Evolutionary conservation across 2,797 vertebrate species (phyloP).

Genomic region (Margarornis squamiger): DNA sequence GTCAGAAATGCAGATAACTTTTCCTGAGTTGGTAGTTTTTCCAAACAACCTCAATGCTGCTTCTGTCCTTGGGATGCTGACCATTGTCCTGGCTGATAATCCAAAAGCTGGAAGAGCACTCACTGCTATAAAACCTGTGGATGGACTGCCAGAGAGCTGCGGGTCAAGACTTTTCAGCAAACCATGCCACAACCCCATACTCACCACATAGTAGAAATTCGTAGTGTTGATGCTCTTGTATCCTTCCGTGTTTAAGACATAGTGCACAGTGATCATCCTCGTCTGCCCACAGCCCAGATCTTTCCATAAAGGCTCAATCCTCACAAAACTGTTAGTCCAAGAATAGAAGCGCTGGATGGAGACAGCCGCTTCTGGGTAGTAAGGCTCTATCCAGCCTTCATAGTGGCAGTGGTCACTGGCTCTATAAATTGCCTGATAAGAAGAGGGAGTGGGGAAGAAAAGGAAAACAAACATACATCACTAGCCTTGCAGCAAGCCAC

Average conservation of each 20-base stretch:
- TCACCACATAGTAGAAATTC: constrained; percentile 83
- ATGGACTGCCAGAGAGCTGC: neutral
- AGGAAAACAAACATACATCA: neutral
- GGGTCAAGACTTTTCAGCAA: neutral
- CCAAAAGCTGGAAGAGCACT: neutral
- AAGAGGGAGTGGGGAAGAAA: neutral
- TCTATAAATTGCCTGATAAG: constrained; percentile 50
- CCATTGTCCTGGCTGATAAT: neutral
- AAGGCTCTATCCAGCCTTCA: constrained; percentile 63
- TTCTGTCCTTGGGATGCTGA: neutral
- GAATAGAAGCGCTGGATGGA: constrained; percentile 78
- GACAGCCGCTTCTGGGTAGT: constrained; percentile 40
- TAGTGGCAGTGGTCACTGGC: constrained; percentile 31
- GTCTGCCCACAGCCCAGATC: constrained; percentile 74
- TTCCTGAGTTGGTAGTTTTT: neutral
- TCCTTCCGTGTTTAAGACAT: constrained; percentile 77
- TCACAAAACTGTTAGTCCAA: constrained; percentile 83
- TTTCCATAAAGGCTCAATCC: constrained; percentile 67
- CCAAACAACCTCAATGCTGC: neutral
- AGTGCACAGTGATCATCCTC: constrained; percentile 70
- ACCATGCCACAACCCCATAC: neutral
- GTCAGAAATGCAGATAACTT: neutral
- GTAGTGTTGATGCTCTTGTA: constrained; percentile 46
- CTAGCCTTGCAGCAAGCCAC: neutral
- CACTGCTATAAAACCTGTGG: neutral